Conservation (phyloP, 2,113 vertebrate species). For the Melanotaenia duboulayi region DNA sequence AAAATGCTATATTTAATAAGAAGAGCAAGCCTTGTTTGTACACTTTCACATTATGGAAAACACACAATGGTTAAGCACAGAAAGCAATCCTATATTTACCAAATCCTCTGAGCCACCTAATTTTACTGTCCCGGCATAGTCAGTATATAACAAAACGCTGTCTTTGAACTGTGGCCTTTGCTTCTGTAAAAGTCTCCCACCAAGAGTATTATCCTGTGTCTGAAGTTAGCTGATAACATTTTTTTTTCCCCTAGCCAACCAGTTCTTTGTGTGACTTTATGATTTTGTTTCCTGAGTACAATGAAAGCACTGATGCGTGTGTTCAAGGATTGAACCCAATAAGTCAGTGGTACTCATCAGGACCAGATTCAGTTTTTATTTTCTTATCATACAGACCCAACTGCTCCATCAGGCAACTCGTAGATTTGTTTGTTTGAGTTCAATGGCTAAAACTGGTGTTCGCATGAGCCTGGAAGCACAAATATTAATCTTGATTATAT, state of each 20-base stretch:
- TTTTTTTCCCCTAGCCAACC: not conserved
- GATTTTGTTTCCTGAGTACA: slow-evolving; percentile 26
- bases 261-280: slow-evolving; percentile 11
- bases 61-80: not conserved
- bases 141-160: too few species aligned
- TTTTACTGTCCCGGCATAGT: not conserved
- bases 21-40: slow-evolving; percentile 80
- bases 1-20: slow-evolving; percentile 89
- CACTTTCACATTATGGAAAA: slow-evolving; percentile 28
- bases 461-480: too few species aligned
- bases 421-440: too few species aligned
- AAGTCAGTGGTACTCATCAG: not conserved
- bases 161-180: not conserved
- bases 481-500: too few species aligned
- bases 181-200: not conserved
- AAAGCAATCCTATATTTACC: not conserved
- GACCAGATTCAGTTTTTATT: slow-evolving; percentile 1
- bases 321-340: slow-evolving; percentile 2
- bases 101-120: not conserved
- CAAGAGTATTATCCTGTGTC: not conserved
- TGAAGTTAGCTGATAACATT: not conserved
- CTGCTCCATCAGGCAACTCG: slow-evolving; percentile 2
- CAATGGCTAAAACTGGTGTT: too few species aligned
- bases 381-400: slow-evolving; percentile 7
- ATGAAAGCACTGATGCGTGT: slow-evolving; percentile 2